Conservation (phyloP, 2,888 invertebrate genomes). For the Argyresthia albistria region DNA sequence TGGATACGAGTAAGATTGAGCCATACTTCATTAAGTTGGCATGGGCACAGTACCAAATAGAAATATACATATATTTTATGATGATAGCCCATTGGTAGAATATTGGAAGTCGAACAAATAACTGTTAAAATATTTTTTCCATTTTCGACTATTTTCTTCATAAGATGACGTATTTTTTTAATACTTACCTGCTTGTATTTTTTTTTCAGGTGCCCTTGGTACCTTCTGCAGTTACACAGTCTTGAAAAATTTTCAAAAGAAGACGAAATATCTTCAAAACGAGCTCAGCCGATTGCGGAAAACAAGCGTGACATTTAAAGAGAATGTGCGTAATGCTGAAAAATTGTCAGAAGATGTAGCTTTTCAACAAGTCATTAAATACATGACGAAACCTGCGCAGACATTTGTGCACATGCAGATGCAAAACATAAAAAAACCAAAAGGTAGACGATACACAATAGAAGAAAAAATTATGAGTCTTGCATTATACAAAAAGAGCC, state of each 20-base stretch:
- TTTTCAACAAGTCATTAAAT: not conserved
- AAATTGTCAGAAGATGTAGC: not conserved
- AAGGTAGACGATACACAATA: not conserved
- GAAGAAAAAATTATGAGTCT: not conserved
- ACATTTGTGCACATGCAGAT: not conserved
- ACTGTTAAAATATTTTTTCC: too few relatives aligned
- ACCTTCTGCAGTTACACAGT: not conserved
- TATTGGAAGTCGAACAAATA: too few relatives aligned
- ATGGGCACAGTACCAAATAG: too few relatives aligned
- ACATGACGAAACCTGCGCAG: not conserved
- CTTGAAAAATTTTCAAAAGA: not conserved
- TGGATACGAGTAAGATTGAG: too few relatives aligned
- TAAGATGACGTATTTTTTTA: too few relatives aligned
- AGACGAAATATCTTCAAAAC: not conserved
- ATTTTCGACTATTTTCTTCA: too few relatives aligned
- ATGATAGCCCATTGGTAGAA: too few relatives aligned
- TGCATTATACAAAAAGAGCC: not conserved
- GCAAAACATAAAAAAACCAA: not conserved
- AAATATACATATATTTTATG: too few relatives aligned
- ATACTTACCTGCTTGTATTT: not conserved
- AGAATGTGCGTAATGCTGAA: not conserved
- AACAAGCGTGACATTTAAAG: not conserved
- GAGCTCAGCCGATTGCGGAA: not conserved
- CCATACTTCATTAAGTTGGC: too few relatives aligned
- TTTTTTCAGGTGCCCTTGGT: not conserved